Base-by-base conservation (phyloP, 2,888 invertebrate genomes). In the Drosophila imparisetae region DNA sequence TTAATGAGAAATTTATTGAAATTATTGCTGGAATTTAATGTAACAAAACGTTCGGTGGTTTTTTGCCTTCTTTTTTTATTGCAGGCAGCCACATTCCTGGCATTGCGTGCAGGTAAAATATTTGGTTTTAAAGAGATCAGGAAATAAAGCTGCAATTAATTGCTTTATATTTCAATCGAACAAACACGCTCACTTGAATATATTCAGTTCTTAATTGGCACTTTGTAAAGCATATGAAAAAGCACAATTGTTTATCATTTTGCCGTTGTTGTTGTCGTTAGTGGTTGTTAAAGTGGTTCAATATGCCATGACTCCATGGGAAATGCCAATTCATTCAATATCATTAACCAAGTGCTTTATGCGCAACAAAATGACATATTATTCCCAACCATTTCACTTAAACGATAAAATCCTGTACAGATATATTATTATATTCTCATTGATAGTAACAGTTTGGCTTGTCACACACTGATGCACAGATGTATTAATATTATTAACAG, bases 141-240 rank as follows among this genome's bases (percentile, higher is more conserved):
- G 60, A 60, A 74, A 80, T 84, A 80, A 85, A 76, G 65, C 73
- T 73, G 74, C 78, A 89, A 86, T 86, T 86, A 86, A 87, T 87
- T 82, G 77, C 71, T 72, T 64, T 71, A 73, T 63, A 78, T 58
- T 32, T 38, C 45, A 45, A 15, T n/a, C 48, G 50, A 69, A 53
- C 65, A 64, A 24, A 60, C 58, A 63, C 45, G 38, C 21, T 21
- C 72, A 57, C 66, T 60, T 27, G 38, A 27, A 40, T 34, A 63
- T 11, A 52, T 36, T 53, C 24, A 59, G 13, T 42, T 36, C 27
- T 32, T 38, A 42, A 72, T 52, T 29, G 57, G 10, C 59, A 66
- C 49, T 21, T 50, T 63, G 48, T 32, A 40, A 53, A 49, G 53
- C 38, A 53, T 70, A 82, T 69, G 73, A 70, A 70, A 85, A 72